Percentiles rank a stretch among this genome's conserved stretches.
phyloP scores from a whole-genome alignment of 2,113 vertebrate species.

The Ahaetulla prasina region DNA sequence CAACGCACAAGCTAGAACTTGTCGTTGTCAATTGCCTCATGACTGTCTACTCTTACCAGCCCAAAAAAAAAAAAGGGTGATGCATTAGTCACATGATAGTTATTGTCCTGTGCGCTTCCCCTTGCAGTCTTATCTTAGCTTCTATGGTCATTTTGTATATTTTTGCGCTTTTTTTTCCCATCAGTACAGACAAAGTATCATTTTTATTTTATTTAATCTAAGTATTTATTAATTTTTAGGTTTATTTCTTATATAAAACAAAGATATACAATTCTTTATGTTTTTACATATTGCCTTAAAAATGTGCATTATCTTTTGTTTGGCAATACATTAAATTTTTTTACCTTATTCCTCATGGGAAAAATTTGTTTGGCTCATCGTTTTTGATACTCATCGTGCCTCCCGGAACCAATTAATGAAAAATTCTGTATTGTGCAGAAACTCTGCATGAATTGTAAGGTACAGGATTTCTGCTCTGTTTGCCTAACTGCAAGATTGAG shows the following conservation, averaged over 20 bases:
- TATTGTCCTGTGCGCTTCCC: neutral
- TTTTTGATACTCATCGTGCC: neutral
- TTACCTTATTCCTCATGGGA: neutral
- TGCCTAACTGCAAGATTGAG: neutral
- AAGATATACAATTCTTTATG: neutral
- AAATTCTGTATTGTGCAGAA: neutral
- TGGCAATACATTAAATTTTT: neutral
- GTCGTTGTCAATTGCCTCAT: neutral
- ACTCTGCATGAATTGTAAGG: neutral
- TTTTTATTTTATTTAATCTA: neutral
- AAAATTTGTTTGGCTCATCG: neutral
- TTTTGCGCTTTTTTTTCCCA: neutral
- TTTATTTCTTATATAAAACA: neutral
- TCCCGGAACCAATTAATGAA: neutral
- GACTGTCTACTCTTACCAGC: neutral
- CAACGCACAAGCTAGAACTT: neutral
- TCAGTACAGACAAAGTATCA: neutral
- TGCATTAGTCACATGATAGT: neutral
- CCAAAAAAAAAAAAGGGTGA: neutral
- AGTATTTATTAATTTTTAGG: neutral
- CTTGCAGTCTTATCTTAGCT: neutral
- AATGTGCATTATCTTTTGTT: neutral
- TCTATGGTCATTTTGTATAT: neutral
- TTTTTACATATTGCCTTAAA: neutral
- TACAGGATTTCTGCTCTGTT: neutral